Base-by-base conservation (phyloP, 2,113 vertebrate genomes). In the Lamprologus sp. region DNA sequence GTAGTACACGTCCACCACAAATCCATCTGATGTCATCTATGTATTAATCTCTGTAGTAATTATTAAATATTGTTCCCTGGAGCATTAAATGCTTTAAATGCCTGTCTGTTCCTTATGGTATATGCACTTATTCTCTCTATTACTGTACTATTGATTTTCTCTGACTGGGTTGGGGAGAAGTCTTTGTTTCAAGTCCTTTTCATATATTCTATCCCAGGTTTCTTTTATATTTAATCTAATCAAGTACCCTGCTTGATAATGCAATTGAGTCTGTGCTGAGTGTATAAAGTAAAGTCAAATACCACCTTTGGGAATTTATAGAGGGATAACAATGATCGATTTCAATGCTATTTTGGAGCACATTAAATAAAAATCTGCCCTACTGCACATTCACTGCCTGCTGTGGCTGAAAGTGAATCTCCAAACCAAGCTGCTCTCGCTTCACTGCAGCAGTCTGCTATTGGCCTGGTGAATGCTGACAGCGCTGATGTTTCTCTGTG, bases 381-480 rank as follows among this genome's bases (percentile, higher is more conserved):
- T 91, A 82, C 89, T 77, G 47, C 93, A 77, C 65, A 14, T 51
- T 14, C 14, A 68, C 51, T 79, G 86, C 65, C 37, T 53, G 58
- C 35, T 4, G 7, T 2, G 33, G 35, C 49, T 84, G 90, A 87
- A 85, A 88, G 93, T 31, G 90, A 94, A 31, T 85, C 92, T 89
- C 49, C 86, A 94, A 84, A 92, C 83, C 92, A 95, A 91, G 81
- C 89, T 82, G 42, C 65, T 83, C 85, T 83, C 83, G 86, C 89
- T 83, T 92, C 92, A 94, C 94, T 94, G 96, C 95, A 96, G 93
- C 95, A 88, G 89, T 14, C 55, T 86, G 90, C 89, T 28, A 97
- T 97, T 97, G 97, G 97, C 91, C 88, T 33, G 26, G 14, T 37
- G 86, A 70, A 53, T 93, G 95, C 94, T 94, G 94, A 96, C 94